phyloP scores from a whole-genome alignment of 2,113 vertebrate species.

The Isichthys henryi region DNA sequence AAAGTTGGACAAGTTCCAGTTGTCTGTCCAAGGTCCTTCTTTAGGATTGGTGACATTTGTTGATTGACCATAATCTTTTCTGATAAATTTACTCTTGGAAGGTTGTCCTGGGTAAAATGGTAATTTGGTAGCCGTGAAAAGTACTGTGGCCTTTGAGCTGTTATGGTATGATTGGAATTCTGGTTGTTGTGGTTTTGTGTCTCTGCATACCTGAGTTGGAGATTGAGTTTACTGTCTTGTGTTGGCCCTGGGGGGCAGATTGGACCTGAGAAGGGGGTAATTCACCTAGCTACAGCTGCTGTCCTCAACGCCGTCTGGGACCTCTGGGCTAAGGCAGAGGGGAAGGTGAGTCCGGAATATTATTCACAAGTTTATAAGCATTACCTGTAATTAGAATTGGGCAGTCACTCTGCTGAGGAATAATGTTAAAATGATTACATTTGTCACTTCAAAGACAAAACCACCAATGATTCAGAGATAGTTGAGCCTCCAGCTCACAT shows the following conservation, averaged over 20 bases:
- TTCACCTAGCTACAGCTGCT: slow-evolving; percentile 60
- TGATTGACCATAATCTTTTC: background rate
- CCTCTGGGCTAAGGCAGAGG: slow-evolving; percentile 65
- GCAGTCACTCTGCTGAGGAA: background rate
- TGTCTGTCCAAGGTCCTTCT: background rate
- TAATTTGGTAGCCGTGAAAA: background rate
- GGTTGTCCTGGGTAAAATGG: background rate
- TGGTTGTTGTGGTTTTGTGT: background rate
- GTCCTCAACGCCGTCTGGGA: slow-evolving; percentile 74
- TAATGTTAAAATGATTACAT: background rate
- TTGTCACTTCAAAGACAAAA: background rate
- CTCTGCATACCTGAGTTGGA: background rate
- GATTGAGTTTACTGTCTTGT: background rate
- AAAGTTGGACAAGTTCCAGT: background rate
- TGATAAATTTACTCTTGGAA: background rate
- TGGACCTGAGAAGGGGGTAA: slow-evolving; percentile 67
- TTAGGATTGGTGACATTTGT: background rate
- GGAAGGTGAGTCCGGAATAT: slow-evolving; percentile 52
- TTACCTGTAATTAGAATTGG: background rate
- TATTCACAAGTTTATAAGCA: background rate
- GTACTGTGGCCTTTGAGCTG: background rate
- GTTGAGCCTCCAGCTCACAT: background rate
- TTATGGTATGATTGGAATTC: background rate
- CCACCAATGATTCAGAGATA: background rate
- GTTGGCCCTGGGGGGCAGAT: slow-evolving; percentile 44